Evolutionary conservation across 2,888 invertebrate genomes (phyloP).

Genomic region (Drosophila peninsularis): DNA sequence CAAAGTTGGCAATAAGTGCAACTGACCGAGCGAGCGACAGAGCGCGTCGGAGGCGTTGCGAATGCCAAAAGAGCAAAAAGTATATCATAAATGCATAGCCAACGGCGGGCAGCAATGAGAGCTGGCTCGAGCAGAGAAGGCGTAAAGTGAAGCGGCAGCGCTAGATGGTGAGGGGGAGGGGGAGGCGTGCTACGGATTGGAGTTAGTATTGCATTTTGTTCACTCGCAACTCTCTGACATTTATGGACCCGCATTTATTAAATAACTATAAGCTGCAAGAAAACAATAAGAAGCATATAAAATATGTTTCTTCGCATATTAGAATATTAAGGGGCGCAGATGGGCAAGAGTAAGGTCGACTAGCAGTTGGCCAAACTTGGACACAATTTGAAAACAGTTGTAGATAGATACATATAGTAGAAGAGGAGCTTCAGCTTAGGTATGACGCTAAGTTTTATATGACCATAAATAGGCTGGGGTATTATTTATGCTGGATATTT

Average conservation of each 20-base stretch:
- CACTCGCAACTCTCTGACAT: slow-evolving; percentile 39
- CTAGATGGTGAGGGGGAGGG: background rate
- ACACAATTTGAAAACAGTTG: background rate
- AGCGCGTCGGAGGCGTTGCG: slow-evolving; percentile 46
- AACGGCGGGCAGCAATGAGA: slow-evolving; percentile 17
- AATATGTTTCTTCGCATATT: slow-evolving; percentile 19
- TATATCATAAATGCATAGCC: slow-evolving; percentile 50
- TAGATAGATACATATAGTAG: background rate
- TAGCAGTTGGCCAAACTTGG: background rate
- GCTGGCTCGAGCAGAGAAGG: background rate
- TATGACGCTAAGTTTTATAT: background rate
- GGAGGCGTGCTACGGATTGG: slow-evolving; percentile 17
- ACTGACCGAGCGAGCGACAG: slow-evolving; percentile 40
- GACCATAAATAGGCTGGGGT: background rate
- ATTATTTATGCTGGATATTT: background rate
- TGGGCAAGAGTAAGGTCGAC: background rate
- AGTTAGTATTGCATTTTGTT: slow-evolving; percentile 36
- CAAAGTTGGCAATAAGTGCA: slow-evolving; percentile 73
- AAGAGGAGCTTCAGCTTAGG: background rate
- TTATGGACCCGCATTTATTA: slow-evolving; percentile 50
- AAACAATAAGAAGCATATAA: background rate
- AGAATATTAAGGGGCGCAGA: background rate
- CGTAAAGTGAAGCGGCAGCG: too few relatives aligned
- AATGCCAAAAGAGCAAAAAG: slow-evolving; percentile 59
- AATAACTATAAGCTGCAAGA: slow-evolving; percentile 28